Conservation (phyloP, 2,797 vertebrate genomes). For the Huso huso region DNA sequence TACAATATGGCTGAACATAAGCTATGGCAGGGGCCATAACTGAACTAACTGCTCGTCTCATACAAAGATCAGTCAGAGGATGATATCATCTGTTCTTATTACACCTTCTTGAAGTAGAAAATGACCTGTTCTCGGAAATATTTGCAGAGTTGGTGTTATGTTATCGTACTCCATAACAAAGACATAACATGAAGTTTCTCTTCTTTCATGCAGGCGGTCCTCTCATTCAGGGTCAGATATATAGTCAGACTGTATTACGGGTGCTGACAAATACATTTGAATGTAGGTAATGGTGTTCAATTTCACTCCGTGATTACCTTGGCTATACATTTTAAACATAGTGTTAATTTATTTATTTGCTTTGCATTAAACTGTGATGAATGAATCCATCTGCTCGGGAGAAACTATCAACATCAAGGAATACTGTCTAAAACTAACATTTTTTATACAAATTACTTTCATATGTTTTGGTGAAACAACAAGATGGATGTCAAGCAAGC, state of each 20-base stretch:
- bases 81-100: conserved; percentile 74
- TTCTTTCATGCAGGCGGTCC: conserved; percentile 81
- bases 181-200: conserved; percentile 77
- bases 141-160: conserved; percentile 84
- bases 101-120: conserved; percentile 70
- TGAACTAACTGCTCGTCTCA: too few species aligned
- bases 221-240: conserved; percentile 63
- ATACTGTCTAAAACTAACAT: conserved; percentile 67
- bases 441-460: conserved; percentile 75
- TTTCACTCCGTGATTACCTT: conserved; percentile 67
- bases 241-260: neutral
- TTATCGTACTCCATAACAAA: conserved; percentile 82
- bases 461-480: conserved; percentile 58
- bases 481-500: conserved; percentile 29
- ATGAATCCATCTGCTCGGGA: conserved; percentile 54
- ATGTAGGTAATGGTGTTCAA: conserved; percentile 68
- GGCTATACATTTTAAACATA: conserved; percentile 67
- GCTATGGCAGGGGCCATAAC: too few species aligned
- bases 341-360: conserved; percentile 81
- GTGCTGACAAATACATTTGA: conserved; percentile 68
- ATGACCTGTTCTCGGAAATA: conserved; percentile 81
- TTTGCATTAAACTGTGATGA: conserved; percentile 65
- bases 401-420: conserved; percentile 60
- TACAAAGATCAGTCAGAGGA: conserved; percentile 10
- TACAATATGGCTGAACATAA: too few species aligned